Base-by-base conservation (phyloP, 2,888 invertebrate species). In the Diogma glabrata region DNA sequence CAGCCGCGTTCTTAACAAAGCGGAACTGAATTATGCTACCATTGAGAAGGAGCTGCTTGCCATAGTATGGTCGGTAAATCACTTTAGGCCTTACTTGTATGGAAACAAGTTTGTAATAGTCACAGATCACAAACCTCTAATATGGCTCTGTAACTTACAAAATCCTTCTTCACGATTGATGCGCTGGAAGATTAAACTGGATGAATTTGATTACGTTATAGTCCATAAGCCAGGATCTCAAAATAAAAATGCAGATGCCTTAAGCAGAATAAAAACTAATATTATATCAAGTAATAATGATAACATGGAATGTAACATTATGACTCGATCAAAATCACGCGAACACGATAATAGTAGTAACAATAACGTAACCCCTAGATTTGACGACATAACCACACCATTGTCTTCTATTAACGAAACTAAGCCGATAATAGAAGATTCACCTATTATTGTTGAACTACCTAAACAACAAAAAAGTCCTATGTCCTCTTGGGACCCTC, bases 71-170 rank as follows among this genome's bases (percentile, higher is more conserved):
- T 16, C 20, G 17, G 8, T 48, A 6, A 30, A 30, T 38, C 54
- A 61, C 49, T 61, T 60, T 50, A 28, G 58, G 36, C 60, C 58
- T 1, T 62, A 63, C 50, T 8, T 63, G 7, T 60, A 57, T 49
- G 60, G 60, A 2, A n/a, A n/a, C n/a, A n/a, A n/a, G n/a, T n/a
- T n/a, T n/a, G 56, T 49, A 33, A 53, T 63, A 2, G 52, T 59
- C 6, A 63, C 60, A 1, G 63, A 63, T 49, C 61, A 63, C 50
- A 57, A 58, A 49, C 59, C 61, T 1, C 52, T 63, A 2, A 47
- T 53, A 30, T 59, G 58, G 58, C 47, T 58, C 16, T 51, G 53
- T 38, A 55, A 53, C 16, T 17, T 56, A 1, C 60, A 58, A 40
- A 60, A 61, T 36, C 56, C 58, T 5, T 55, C 52, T 23, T 55